Base-by-base conservation (phyloP, 1,140 invertebrate genomes). In the Neodiprion lecontei region DNA sequence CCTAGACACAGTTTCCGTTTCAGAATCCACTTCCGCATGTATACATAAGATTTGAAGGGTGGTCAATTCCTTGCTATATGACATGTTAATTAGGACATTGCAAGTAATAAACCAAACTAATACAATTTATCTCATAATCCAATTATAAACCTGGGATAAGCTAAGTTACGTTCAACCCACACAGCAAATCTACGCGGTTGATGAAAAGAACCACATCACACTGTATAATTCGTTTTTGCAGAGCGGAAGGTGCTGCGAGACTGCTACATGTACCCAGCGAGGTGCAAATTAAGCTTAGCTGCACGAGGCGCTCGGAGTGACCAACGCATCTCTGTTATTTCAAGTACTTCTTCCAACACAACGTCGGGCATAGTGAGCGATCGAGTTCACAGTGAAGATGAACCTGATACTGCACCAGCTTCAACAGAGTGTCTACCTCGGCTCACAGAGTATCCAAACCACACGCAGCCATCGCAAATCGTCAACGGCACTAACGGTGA, bases 321-420 rank as follows among this genome's bases (percentile, higher is more conserved):
- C 86, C 95, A 96, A 84, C 90, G 96, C 76, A 94, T 96, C 82
- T 98, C 96, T 21, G 95, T 98, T 12, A 96, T 98, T 82, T 97
- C 96, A 68, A 95, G 92, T 83, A 96, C 95, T 50, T 97, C 96
- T 75, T 98, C 96, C 5, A 98, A 97, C 82, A 98, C 96, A 53
- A 98, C 97, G 4, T 97, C 96, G 8, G 97, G 97, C 68, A 98
- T 98, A 75, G 96, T 97, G 10, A 98, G 96, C 84, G 97, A 98
- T 86, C 91, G 96, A 76, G 95, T 98, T 69, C 96, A 97, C 85
- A 97, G 96, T 71, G 94, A 98, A 87, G 96, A 98, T 85, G 96
- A 97, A 86, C 90, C 95, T 74, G 95, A 96, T 88, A 95, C 82
- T 78, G 91, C 79, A 77, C 91, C 81, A 82, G 91, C 74, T 81